These are phyloP conservation scores for Leucopternis melanops DNA, from an alignment of 2,113 vertebrate species.

Conservation along the genomic window DNA sequence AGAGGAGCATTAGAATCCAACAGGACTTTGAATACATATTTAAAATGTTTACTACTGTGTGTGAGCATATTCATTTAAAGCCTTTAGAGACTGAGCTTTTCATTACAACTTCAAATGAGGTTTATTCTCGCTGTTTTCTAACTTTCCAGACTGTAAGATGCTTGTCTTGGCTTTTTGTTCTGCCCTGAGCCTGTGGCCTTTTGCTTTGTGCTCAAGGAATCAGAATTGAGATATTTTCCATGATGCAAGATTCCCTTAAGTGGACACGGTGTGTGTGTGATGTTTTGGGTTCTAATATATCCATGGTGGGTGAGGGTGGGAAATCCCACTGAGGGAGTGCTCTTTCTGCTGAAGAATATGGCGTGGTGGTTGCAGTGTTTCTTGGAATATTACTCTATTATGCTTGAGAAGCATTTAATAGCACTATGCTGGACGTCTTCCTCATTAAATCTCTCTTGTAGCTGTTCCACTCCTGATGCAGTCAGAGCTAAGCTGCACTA, in stretches of 20 bases:
- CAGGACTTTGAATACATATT: constrained; percentile 42
- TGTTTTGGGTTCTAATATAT: not conserved
- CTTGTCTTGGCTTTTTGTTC: not conserved
- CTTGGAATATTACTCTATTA: not conserved
- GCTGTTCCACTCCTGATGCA: not conserved
- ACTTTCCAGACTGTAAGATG: not conserved
- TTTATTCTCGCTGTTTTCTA: not conserved
- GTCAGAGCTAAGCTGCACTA: not conserved
- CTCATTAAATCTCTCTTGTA: not conserved
- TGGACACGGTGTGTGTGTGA: not conserved
- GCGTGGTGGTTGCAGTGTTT: not conserved
- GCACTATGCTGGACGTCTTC: not conserved
- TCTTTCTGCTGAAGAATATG: not conserved
- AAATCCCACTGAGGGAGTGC: not conserved
- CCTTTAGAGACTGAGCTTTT: not conserved
- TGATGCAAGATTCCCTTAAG: not conserved
- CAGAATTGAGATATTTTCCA: not conserved
- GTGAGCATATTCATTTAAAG: not conserved
- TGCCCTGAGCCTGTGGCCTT: not conserved
- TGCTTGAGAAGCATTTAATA: not conserved
- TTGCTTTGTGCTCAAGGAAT: not conserved
- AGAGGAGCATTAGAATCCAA: constrained; percentile 29
- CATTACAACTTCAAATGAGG: not conserved
- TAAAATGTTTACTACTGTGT: constrained; percentile 32
- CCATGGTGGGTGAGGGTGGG: accelerated